A percentile compares a stretch with the other conserved stretches of the same genome.
Conservation (phyloP, 2,888 invertebrate genomes). For the Elgonia sp. region DNA sequence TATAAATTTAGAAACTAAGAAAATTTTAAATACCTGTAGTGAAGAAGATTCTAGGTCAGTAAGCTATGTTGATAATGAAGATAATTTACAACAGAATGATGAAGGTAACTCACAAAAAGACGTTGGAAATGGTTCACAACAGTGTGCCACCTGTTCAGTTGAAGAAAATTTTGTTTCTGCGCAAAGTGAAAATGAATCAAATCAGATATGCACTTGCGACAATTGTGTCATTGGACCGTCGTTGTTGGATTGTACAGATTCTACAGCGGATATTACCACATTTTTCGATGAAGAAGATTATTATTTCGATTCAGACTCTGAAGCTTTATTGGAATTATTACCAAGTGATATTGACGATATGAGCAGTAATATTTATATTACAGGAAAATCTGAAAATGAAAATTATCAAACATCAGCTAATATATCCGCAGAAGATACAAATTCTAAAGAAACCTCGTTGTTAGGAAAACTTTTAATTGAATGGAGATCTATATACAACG, state of each 20-base stretch:
- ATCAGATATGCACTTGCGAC: too few species aligned
- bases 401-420: not conserved
- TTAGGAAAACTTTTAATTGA: not conserved
- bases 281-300: constrained; percentile 12
- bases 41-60: not conserved
- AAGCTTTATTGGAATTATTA: not conserved
- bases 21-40: not conserved
- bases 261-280: not conserved
- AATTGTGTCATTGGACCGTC: not conserved
- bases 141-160: too few species aligned
- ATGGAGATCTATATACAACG: constrained; percentile 20
- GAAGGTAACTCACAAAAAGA: too few species aligned
- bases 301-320: constrained; percentile 10
- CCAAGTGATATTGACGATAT: not conserved
- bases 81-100: not conserved
- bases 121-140: too few species aligned
- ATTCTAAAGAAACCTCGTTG: not conserved
- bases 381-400: not conserved
- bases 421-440: not conserved
- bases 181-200: too few species aligned
- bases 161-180: too few species aligned
- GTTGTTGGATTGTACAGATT: not conserved
- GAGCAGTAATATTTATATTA: not conserved
- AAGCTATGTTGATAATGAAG: not conserved
- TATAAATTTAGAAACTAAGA: not conserved